Evolutionary conservation across 1,140 invertebrate species (phyloP).

Genomic region (Drosophila pectinifera): DNA sequence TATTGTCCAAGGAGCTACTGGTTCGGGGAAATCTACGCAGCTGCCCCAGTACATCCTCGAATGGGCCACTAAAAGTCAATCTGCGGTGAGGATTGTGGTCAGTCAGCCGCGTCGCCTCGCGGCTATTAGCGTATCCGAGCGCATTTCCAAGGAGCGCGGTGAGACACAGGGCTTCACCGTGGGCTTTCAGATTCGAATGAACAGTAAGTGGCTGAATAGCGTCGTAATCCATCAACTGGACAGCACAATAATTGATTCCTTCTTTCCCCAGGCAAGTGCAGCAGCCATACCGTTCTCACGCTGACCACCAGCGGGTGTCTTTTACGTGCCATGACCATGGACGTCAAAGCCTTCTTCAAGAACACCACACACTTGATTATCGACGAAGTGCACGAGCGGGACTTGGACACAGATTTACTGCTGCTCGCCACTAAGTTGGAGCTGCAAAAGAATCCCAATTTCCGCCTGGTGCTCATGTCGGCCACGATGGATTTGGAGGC

Average conservation of each 20-base stretch:
- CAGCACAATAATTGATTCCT: too few species aligned
- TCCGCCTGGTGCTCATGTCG: constrained; percentile 97
- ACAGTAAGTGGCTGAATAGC: constrained; percentile 85
- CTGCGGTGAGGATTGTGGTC: constrained; percentile 94
- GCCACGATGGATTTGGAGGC: constrained; percentile 93
- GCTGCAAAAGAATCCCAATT: constrained; percentile 89
- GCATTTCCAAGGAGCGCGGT: constrained; percentile 93
- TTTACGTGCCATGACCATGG: constrained; percentile 65
- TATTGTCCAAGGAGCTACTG: constrained; percentile 92
- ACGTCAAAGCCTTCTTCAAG: constrained; percentile 83
- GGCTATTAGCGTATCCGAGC: constrained; percentile 93
- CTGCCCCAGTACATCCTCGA: constrained; percentile 96
- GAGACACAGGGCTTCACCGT: constrained; percentile 94
- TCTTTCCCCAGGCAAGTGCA: constrained; percentile 57
- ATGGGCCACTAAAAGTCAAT: constrained; percentile 87
- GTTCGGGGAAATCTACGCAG: constrained; percentile 96
- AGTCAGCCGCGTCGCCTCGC: constrained; percentile 96
- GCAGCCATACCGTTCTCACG: constrained; percentile 52
- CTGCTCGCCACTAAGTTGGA: constrained; percentile 93
- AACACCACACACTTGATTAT: constrained; percentile 94
- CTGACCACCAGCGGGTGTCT: constrained; percentile 80
- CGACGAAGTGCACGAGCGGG: constrained; percentile 98
- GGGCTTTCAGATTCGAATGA: constrained; percentile 97
- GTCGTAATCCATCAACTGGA: background rate
- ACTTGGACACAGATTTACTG: constrained; percentile 96